A percentile compares a stretch with the other conserved stretches of the same genome.
Conservation (phyloP, 1,140 invertebrate genomes). For the Macrosteles quadrilineatus region DNA sequence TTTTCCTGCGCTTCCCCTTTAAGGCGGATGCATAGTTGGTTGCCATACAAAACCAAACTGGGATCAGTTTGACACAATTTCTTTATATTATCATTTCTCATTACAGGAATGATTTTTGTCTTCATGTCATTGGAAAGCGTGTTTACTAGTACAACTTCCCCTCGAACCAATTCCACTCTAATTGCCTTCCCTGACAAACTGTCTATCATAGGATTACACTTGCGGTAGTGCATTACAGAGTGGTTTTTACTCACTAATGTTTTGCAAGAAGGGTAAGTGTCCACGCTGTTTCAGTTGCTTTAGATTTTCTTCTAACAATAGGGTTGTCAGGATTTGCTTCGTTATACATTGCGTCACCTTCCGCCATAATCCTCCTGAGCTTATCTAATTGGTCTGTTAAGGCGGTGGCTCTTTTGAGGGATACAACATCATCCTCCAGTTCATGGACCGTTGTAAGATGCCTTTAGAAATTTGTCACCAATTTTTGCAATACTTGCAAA, state of each 20-base stretch:
- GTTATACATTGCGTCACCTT: neutral
- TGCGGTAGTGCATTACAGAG: no score
- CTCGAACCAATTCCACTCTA: neutral
- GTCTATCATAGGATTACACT: no score
- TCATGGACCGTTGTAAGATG: neutral
- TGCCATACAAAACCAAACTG: neutral
- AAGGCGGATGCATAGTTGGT: neutral
- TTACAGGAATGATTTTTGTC: neutral
- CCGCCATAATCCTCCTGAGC: neutral
- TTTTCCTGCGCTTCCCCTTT: neutral
- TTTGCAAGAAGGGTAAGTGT: no score
- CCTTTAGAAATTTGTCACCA: neutral
- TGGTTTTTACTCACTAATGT: no score
- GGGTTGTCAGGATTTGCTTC: neutral
- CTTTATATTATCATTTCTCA: neutral
- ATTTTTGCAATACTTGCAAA: neutral
- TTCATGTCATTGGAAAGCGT: neutral
- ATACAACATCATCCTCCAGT: neutral
- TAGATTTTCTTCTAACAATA: neutral
- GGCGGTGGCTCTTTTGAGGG: neutral
- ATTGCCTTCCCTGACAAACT: neutral
- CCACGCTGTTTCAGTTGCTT: no score
- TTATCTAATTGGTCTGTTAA: neutral
- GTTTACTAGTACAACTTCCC: no score
- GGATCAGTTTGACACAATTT: neutral